Evolutionary conservation across 2,888 invertebrate species (phyloP).

Genomic region (Aproaerema taeniolella): DNA sequence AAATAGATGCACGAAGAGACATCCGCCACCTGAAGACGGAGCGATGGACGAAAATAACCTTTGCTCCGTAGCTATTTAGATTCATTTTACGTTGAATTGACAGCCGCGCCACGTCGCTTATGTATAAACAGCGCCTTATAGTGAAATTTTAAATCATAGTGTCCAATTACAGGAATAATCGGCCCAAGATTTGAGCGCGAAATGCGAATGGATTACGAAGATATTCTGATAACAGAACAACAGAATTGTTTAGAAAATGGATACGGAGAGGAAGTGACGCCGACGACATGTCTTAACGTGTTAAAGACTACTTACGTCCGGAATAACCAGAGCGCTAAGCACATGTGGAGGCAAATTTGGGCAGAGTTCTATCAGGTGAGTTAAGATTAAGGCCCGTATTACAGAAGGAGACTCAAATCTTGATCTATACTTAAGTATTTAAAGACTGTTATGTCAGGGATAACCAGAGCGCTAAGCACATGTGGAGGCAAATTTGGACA

Average conservation of each 20-base stretch:
- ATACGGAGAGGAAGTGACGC: conserved; percentile 59
- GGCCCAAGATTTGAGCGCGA: conserved; percentile 73
- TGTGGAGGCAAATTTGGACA: conserved; percentile 64
- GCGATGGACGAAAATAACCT: too few relatives aligned
- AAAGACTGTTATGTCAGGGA: conserved; percentile 58
- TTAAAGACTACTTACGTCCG: conserved; percentile 58
- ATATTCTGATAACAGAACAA: conserved; percentile 71
- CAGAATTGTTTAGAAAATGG: conserved; percentile 73
- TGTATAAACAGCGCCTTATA: too few relatives aligned
- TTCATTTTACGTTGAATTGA: too few relatives aligned
- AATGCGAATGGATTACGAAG: conserved; percentile 79
- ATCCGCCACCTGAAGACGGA: too few relatives aligned
- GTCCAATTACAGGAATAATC: conserved; percentile 58
- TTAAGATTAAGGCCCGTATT: too few relatives aligned
- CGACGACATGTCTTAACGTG: conserved; percentile 61
- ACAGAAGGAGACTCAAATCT: too few relatives aligned
- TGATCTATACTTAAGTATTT: conserved; percentile 59
- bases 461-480: conserved; percentile 47
- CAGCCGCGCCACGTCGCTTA: too few relatives aligned
- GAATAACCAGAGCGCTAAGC: conserved; percentile 48
- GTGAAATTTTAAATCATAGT: too few relatives aligned
- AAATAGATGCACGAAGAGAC: too few relatives aligned
- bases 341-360: conserved; percentile 66
- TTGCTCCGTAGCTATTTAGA: too few relatives aligned
- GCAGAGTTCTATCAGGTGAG: conserved; percentile 58